Conservation (phyloP, 1,140 invertebrate species). For the Solenopsis invicta region DNA sequence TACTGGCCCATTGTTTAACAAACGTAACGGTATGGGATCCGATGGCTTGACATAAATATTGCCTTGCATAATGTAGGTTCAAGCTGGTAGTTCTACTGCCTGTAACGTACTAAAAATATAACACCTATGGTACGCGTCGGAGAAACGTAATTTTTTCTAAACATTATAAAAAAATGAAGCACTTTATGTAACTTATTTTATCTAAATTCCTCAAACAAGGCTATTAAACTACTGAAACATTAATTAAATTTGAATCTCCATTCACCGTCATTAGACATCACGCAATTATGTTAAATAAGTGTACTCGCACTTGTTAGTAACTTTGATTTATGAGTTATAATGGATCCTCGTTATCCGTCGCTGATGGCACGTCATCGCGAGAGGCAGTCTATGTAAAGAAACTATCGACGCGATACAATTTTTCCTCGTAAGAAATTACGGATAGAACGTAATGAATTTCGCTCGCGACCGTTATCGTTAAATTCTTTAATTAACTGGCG, state of each 20-base stretch:
- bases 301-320: conserved; percentile 21
- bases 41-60: background rate
- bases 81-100: background rate
- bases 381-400: conserved; percentile 12
- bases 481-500: conserved; percentile 53
- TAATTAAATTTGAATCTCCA: conserved; percentile 38
- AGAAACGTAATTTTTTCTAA: background rate
- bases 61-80: background rate
- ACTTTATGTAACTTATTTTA: background rate
- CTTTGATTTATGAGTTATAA: conserved; percentile 42
- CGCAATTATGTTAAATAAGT: conserved; percentile 28
- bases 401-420: conserved; percentile 23
- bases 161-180: background rate
- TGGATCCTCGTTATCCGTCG: conserved; percentile 10
- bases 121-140: background rate
- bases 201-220: background rate
- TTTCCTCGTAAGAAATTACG: conserved; percentile 21
- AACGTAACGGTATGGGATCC: background rate
- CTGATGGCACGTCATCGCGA: conserved; percentile 16
- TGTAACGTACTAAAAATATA: background rate
- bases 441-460: conserved; percentile 40
- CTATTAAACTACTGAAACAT: conserved; percentile 10
- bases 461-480: conserved; percentile 28
- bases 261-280: background rate
- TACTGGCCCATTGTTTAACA: conserved; percentile 7